Evolutionary conservation across 1,140 invertebrate species (phyloP), one percentile per base, ranked within the genome.

Genomic region (Rhopalosiphum maidis): DNA sequence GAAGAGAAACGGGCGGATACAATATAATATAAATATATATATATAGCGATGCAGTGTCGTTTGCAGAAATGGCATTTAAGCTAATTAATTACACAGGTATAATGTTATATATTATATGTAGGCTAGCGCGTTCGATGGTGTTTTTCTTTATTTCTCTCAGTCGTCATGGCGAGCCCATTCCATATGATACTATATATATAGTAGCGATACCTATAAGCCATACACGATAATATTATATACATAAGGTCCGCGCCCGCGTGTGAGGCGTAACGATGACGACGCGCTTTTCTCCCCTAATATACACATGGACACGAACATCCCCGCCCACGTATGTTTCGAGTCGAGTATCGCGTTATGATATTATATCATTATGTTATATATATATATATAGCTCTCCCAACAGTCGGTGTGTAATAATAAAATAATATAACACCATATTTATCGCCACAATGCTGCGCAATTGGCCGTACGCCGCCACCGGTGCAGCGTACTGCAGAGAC

Each of bases 231-330:
- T 68, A n/a, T 68, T n/a, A 18, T 77, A 68, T n/a, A n/a, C 6
- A n/a, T 35, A 7, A n/a, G 18, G 60, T 77, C 60, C 60, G 37
- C 37, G 23, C 21, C 30, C 90, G 30, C 30, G 91, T 23, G 48
- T 85, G 46, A 18, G 46, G n/a, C 43, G 87, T 92, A 92, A 92
- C 35, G 91, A 85, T 92, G 91, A 92, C 41, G 91, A 21, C 35
- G 77, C 77, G 35, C n/a, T 83, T 92, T 85, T 92, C 48, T 92
- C n/a, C 37, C 68, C 90, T 15, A n/a, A 35, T 51, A 11, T 55
- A 82, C n/a, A 82, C 43, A 37, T 21, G 23, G 21, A 82, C 15
- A 77, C 41, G 21, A 21, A 68, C 55, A 48, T 92, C 77, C 91
- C 77, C 77, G 48, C 91, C 68, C 46, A 35, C 77, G 18, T 51